Percentiles rank a stretch among this genome's conserved stretches.
phyloP scores from a whole-genome alignment of 2,113 vertebrate species.

The Rhinolophus sinicus region DNA sequence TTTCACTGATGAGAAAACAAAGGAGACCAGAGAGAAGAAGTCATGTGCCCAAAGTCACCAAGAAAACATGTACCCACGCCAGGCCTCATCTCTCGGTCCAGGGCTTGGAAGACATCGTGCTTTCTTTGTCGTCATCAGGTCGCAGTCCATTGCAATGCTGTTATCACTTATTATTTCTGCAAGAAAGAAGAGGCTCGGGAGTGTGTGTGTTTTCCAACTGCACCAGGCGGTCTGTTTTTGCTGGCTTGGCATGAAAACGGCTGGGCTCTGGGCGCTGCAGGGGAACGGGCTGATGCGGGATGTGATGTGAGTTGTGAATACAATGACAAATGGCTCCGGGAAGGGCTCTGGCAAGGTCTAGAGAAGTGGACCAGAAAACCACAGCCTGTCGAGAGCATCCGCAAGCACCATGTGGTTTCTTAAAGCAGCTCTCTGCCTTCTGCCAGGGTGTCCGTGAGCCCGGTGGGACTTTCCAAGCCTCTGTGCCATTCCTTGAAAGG shows the following conservation, averaged over 20 bases:
- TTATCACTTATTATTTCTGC: neutral
- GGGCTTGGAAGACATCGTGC: neutral
- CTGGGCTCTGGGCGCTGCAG: neutral
- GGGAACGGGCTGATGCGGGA: neutral
- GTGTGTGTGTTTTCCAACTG: neutral
- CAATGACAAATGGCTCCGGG: neutral
- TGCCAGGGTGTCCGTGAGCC: neutral
- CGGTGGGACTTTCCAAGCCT: neutral
- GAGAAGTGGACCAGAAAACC: neutral
- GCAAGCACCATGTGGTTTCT: accelerated
- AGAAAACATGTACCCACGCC: neutral
- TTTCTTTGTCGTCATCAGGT: neutral
- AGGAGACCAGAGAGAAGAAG: neutral
- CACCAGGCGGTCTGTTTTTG: neutral
- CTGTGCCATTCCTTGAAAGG: neutral
- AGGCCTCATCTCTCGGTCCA: neutral
- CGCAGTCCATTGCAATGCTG: neutral
- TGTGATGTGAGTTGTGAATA: neutral
- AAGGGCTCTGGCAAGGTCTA: accelerated
- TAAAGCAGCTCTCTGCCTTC: neutral
- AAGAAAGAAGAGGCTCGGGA: neutral
- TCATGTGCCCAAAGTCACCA: neutral
- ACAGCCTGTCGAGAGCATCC: accelerated
- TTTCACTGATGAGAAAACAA: neutral
- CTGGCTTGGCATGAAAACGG: slow-evolving; percentile 38